Conservation (phyloP, 2,797 vertebrate genomes). For the Hippopotamyrus pictus region DNA sequence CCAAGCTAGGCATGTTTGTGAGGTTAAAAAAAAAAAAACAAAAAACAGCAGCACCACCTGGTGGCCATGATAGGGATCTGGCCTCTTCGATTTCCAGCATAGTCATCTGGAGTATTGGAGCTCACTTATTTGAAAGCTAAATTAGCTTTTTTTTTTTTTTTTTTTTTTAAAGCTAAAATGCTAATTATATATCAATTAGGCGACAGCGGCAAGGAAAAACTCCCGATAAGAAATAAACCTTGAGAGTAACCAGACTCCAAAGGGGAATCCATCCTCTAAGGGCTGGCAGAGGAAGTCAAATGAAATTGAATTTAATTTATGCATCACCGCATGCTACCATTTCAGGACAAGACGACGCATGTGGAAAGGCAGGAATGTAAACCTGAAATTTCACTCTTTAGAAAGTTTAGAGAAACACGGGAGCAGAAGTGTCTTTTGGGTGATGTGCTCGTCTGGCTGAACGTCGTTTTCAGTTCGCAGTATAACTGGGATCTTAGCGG, state of each 20-base stretch:
- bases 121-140: background rate
- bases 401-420: background rate
- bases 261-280: background rate
- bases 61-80: background rate
- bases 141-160: no score
- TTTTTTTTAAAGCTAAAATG: background rate
- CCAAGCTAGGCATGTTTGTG: background rate
- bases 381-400: background rate
- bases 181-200: background rate
- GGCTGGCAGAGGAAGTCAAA: background rate
- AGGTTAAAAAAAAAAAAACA: background rate
- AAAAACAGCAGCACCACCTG: background rate
- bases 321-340: background rate
- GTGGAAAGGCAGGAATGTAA: background rate
- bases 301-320: background rate
- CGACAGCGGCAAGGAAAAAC: background rate
- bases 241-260: background rate
- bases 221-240: background rate
- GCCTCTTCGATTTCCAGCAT: background rate
- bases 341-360: background rate
- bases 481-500: slow-evolving; percentile 72
- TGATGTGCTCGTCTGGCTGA: background rate
- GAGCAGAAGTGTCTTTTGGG: no score
- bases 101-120: background rate
- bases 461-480: slow-evolving; percentile 55